These are phyloP conservation scores for Pomatorhinus ruficollis DNA, from an alignment of 2,113 vertebrate genomes.

Conservation along the genomic window DNA sequence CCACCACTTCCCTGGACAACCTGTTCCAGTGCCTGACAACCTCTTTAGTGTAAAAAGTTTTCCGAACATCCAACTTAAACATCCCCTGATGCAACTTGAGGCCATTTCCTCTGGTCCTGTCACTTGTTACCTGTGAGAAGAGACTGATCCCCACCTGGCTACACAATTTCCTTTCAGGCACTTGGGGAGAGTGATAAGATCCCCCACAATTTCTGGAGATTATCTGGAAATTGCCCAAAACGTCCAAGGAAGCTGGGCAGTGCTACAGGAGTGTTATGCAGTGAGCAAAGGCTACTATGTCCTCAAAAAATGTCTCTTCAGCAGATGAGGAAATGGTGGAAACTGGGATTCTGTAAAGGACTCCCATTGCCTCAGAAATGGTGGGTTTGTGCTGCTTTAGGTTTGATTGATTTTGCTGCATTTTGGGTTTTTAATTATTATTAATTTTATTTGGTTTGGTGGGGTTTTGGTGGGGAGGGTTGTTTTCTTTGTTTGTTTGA, in stretches of 20 bases:
- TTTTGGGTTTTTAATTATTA: background rate
- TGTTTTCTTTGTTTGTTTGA: background rate
- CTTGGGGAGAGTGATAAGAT: too few relatives aligned
- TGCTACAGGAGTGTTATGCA: rapidly evolving
- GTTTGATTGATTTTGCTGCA: background rate
- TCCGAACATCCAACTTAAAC: background rate
- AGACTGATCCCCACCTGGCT: background rate
- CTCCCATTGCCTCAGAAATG: rapidly evolving
- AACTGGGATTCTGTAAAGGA: background rate
- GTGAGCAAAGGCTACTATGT: rapidly evolving
- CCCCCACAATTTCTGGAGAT: rapidly evolving
- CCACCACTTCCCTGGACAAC: background rate
- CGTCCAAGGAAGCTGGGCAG: background rate
- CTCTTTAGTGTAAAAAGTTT: background rate
- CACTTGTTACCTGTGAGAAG: background rate
- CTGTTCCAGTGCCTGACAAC: background rate
- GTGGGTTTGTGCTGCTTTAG: background rate
- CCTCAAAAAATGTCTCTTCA: background rate
- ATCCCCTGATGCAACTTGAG: background rate
- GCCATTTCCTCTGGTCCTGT: background rate
- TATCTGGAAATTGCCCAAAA: background rate
- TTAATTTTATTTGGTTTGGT: background rate
- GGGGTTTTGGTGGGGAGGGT: background rate
- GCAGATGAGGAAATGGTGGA: background rate
- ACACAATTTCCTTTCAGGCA: background rate